Evolutionary conservation across 2,888 invertebrate species (phyloP).

Genomic region (Helicoverpa assulta): DNA sequence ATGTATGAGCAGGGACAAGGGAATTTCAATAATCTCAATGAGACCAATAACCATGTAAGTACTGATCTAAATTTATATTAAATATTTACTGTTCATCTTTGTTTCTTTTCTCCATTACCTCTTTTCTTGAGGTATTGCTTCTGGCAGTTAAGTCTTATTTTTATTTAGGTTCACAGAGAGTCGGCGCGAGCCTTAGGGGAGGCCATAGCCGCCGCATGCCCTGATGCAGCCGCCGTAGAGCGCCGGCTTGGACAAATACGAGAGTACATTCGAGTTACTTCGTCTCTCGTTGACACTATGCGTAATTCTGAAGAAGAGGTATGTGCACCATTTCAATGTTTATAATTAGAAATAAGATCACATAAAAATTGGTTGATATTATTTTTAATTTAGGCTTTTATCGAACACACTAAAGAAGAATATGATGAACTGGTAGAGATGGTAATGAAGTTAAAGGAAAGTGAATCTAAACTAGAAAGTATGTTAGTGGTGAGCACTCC

Average conservation of each 20-base stretch:
- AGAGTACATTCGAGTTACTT: slow-evolving; percentile 93
- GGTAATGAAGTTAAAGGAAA: slow-evolving; percentile 92
- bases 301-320: slow-evolving; percentile 93
- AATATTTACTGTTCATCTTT: neutral
- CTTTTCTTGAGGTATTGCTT: no score
- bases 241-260: slow-evolving; percentile 92
- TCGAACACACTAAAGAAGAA: slow-evolving; percentile 88
- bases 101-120: no score
- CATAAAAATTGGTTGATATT: slow-evolving; percentile 64
- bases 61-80: neutral
- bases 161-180: slow-evolving; percentile 80
- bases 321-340: slow-evolving; percentile 49
- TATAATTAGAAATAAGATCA: slow-evolving; percentile 27
- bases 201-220: slow-evolving; percentile 87
- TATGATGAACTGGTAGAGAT: slow-evolving; percentile 92
- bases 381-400: slow-evolving; percentile 85
- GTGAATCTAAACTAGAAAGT: slow-evolving; percentile 91
- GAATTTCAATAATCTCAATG: slow-evolving; percentile 83
- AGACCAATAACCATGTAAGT: slow-evolving; percentile 82
- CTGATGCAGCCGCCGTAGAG: slow-evolving; percentile 92
- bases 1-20: slow-evolving; percentile 87
- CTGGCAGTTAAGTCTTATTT: neutral
- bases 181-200: slow-evolving; percentile 85
- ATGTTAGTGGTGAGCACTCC: slow-evolving; percentile 84
- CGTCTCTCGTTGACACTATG: slow-evolving; percentile 92